phyloP scores from a whole-genome alignment of 2,888 invertebrate species.

The Digitonthophagus gazella region DNA sequence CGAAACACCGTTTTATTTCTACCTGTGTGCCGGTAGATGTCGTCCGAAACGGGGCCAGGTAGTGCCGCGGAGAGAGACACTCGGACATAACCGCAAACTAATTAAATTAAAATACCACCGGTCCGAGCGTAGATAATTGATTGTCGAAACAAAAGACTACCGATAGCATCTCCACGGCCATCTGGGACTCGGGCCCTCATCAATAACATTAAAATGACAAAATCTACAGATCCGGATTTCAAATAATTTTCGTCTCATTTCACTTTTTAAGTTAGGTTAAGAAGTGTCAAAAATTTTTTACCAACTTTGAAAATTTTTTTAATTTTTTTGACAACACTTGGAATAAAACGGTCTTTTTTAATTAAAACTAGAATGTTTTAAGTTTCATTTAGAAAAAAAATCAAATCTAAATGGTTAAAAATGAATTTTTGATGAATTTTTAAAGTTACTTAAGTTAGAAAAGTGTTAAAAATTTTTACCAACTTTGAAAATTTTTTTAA shows the following conservation, averaged over 20 bases:
- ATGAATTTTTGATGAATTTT: no score
- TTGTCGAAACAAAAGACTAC: slow-evolving; percentile 51
- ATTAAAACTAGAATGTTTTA: no score
- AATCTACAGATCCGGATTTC: slow-evolving; percentile 37
- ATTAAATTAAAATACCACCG: slow-evolving; percentile 51
- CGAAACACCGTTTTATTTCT: background rate
- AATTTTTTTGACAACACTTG: no score
- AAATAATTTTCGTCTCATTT: slow-evolving; percentile 12
- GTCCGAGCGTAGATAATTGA: slow-evolving; percentile 49
- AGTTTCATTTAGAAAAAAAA: no score
- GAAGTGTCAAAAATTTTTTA: no score
- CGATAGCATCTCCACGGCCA: slow-evolving; percentile 45
- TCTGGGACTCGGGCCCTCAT: slow-evolving; percentile 40
- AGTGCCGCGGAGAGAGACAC: background rate
- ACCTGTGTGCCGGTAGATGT: background rate
- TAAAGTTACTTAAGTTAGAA: no score
- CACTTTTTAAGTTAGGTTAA: background rate
- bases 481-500: no score
- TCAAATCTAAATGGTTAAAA: no score
- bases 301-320: no score
- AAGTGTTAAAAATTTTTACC: no score
- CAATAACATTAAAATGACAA: slow-evolving; percentile 50
- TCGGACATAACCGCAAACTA: slow-evolving; percentile 37
- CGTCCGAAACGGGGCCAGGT: background rate
- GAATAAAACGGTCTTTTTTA: no score